These are phyloP conservation scores for Melieria crassipennis DNA, from an alignment of 2,888 invertebrate species.

Conservation along the genomic window DNA sequence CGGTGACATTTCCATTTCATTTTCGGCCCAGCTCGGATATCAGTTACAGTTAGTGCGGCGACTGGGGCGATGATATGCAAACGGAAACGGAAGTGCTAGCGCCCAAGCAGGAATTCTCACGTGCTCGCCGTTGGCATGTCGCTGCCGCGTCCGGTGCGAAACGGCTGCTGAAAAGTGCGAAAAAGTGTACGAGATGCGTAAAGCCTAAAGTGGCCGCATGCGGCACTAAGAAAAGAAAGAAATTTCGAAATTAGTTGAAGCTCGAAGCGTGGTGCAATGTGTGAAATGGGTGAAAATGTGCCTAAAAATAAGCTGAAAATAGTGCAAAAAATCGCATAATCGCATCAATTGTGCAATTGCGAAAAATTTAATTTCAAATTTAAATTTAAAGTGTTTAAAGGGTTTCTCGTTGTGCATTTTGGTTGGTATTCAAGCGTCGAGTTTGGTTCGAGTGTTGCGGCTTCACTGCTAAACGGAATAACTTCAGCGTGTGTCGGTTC, in stretches of 20 bases:
- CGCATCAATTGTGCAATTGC: too few species aligned
- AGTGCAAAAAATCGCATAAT: too few species aligned
- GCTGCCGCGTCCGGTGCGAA: too few species aligned
- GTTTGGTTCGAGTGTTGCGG: not conserved
- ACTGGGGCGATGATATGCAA: slow-evolving; percentile 29
- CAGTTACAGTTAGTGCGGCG: slow-evolving; percentile 24
- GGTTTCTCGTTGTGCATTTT: not conserved
- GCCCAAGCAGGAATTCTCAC: too few species aligned
- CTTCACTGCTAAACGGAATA: not conserved
- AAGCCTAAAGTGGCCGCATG: not conserved
- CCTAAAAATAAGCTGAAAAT: too few species aligned
- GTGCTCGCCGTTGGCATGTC: too few species aligned
- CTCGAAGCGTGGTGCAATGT: not conserved
- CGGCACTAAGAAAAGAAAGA: not conserved
- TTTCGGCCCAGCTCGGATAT: not conserved
- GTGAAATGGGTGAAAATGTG: too few species aligned
- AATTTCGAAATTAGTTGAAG: not conserved
- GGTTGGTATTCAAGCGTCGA: not conserved
- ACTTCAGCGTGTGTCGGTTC: not conserved
- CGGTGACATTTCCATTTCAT: slow-evolving; percentile 37
- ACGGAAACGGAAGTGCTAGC: slow-evolving; percentile 50
- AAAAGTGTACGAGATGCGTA: not conserved
- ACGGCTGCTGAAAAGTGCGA: not conserved
- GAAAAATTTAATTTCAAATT: too few species aligned
- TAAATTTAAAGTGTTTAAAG: too few species aligned